Base-by-base conservation (phyloP, 2,888 invertebrate species). In the Lepidocyrtoides sp. region DNA sequence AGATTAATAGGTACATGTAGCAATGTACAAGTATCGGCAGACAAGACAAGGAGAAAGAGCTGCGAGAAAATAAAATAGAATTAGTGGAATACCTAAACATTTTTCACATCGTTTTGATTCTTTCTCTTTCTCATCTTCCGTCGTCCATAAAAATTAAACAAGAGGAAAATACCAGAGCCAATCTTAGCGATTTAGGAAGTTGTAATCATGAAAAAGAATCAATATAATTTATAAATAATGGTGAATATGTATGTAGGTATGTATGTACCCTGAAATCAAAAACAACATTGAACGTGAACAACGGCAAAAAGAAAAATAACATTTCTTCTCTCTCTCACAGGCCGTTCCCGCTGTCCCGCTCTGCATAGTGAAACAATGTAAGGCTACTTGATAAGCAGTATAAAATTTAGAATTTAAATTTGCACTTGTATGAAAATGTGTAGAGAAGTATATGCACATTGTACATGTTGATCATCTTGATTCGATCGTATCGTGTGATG, bases 321-420 rank as follows among this genome's bases (percentile, higher is more conserved):
- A 36, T 44, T 44, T 44, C 14, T 14, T 44, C 44, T 44, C 44
- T 44, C 8, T 14, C 44, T 1, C 8, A 44, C 1, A 44, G 44
- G 14, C 2, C 5, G n/a, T n/a, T n/a, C n/a, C n/a, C 51, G n/a
- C n/a, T 17, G n/a, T n/a, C n/a, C n/a, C n/a, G n/a, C n/a, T n/a
- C n/a, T 51, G 48, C 48, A 51, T 29, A 7, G 26, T 48, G 77
- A 77, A 51, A 44, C 23, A 77, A 77, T 26, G 23, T 23, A 75
- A n/a, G 23, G 44, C 10, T 41, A 44, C 51, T 51, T 12, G n/a
- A 51, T 5, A 51, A 4, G 17, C 51, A 17, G 17, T 51, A 51
- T 51, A 12, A 51, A 51, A 51, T 51, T n/a, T n/a, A n/a, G 51
- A 51, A 51, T 51, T 51, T 51, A 51, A 17, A 14, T n/a, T n/a